Conservation (phyloP, 2,797 vertebrate genomes). For the Sarcophilus harrisii region DNA sequence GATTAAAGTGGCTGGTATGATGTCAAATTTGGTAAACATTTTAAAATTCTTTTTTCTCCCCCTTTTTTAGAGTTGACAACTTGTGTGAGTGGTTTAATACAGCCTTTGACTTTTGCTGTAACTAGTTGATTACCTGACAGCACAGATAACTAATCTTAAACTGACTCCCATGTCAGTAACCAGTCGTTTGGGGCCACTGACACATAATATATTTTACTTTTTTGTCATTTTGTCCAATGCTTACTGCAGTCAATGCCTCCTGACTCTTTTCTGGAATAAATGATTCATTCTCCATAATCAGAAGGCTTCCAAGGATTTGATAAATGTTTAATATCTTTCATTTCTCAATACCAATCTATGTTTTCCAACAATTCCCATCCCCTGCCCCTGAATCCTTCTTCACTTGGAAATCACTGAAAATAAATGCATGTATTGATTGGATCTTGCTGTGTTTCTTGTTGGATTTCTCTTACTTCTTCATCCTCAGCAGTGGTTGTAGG, state of each 20-base stretch:
- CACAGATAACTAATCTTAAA: no score
- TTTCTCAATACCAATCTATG: neutral
- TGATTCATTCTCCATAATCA: neutral
- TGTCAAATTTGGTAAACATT: neutral
- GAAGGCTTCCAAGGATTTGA: neutral
- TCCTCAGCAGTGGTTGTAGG: neutral
- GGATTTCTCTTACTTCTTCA: no score
- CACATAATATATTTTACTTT: neutral
- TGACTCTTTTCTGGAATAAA: neutral
- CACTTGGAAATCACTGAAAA: neutral
- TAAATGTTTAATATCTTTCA: no score
- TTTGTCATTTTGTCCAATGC: neutral
- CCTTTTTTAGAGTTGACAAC: neutral
- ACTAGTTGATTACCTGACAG: neutral
- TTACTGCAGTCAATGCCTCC: neutral
- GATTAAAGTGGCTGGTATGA: neutral
- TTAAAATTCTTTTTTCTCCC: neutral
- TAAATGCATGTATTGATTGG: neutral
- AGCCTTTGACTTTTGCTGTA: neutral
- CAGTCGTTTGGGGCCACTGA: neutral
- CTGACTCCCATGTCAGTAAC: neutral
- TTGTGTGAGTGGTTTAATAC: neutral
- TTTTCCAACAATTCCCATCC: neutral
- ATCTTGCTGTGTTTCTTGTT: neutral
- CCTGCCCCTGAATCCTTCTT: neutral